Evolutionary conservation across 2,888 invertebrate species (phyloP), one percentile per base, ranked within the genome.

Genomic region (Abrostola triplasia): DNA sequence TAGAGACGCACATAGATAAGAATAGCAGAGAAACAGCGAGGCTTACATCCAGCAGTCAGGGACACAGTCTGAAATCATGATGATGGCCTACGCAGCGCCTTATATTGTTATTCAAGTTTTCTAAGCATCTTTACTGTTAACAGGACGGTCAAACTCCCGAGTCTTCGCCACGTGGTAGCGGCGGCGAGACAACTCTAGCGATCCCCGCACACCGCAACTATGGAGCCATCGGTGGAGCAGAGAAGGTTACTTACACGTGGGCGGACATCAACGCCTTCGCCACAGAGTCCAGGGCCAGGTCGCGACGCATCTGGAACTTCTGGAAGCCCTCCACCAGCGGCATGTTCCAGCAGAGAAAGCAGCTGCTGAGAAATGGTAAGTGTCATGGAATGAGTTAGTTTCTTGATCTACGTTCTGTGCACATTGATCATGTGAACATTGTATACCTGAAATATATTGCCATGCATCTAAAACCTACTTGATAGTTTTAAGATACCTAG

Each of bases 251-350:
- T 0, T 98, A 97, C 90, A 96, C 97, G 5, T 98, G 98, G 98
- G 96, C 96, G 53, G 97, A 97, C 70, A 92, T 98, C 73, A 97
- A 97, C 87, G 97, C 97, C 0, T 97, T 97, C 81, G 96, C 96
- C 9, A 95, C 95, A 10, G 96, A 95, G 64, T 95, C 95, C 70
- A 91, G 93, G 59, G 87, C 83, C 76, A 92, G 91, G 79, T 92
- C 85, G 72, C 88, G 80, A 82, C 90, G 84, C 59, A 90, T 85
- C 85, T 95, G 88, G 95, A 95, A 90, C 86, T 94, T 85, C 81
- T 95, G 82, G 95, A 95, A 82, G 82, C 77, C 84, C 0, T 91
- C 91, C 0, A 78, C 81, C 0, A 86, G 86, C 57, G 79, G 92
- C 40, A 90, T 92, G 90, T 94, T 93, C 67, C 92, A 92, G 73